Conservation (phyloP, 2,797 vertebrate genomes). For the Urocyon cinereoargenteus region DNA sequence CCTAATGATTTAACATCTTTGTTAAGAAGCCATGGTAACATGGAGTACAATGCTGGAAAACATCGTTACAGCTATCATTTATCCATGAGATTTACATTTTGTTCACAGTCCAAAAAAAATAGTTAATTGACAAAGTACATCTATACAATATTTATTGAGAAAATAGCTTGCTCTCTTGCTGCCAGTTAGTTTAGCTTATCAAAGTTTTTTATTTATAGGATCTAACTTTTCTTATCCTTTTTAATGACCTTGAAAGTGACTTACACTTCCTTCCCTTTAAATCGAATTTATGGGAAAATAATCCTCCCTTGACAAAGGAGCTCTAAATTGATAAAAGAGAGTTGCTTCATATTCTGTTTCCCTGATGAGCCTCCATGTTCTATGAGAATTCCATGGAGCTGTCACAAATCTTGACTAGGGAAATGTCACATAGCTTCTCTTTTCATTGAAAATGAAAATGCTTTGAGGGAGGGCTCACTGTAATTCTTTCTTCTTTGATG, state of each 20-base stretch:
- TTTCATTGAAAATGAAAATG: conserved; percentile 25
- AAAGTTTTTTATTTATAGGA: conserved; percentile 72
- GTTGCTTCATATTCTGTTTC: conserved; percentile 45
- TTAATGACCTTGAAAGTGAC: conserved; percentile 76
- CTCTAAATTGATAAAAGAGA: conserved; percentile 56
- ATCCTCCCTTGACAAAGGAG: conserved; percentile 63
- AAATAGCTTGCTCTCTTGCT: conserved; percentile 74
- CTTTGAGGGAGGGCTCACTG: background rate
- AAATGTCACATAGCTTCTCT: conserved; percentile 36
- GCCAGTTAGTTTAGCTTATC: conserved; percentile 73
- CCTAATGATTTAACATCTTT: conserved; percentile 79
- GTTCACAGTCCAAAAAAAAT: conserved; percentile 74
- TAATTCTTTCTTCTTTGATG: background rate
- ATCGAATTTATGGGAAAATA: conserved; percentile 71
- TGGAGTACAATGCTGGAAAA: conserved; percentile 70
- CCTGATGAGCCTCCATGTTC: conserved; percentile 38
- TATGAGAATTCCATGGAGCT: background rate
- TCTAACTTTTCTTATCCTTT: conserved; percentile 62
- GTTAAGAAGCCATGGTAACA: conserved; percentile 78
- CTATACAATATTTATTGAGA: conserved; percentile 79
- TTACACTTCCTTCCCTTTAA: conserved; percentile 71
- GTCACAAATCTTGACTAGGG: background rate
- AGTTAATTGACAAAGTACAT: conserved; percentile 80
- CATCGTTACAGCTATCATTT: conserved; percentile 84
- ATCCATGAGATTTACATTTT: conserved; percentile 84